These are phyloP conservation scores for Chrysolina haemoptera DNA, from an alignment of 2,888 invertebrate genomes.

Conservation along the genomic window DNA sequence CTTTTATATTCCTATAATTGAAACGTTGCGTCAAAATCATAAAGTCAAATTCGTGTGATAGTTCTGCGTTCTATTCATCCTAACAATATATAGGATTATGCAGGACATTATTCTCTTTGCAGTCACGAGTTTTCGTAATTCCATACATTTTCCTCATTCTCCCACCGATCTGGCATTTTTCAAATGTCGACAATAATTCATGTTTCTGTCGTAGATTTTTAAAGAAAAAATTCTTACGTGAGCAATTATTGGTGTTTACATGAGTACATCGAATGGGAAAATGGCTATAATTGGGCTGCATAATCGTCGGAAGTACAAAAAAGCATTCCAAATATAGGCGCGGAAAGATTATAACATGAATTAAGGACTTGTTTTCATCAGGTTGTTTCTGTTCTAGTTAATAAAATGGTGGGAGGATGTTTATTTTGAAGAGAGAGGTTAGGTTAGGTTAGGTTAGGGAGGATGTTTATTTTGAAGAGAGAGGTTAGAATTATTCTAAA, in stretches of 20 bases:
- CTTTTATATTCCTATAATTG: too few species aligned
- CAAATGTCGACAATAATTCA: slow-evolving; percentile 34
- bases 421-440: too few species aligned
- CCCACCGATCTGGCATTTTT: slow-evolving; percentile 25
- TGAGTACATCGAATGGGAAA: slow-evolving; percentile 33
- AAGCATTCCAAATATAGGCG: not conserved
- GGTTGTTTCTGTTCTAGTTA: too few species aligned
- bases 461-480: too few species aligned
- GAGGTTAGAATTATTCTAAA: too few species aligned
- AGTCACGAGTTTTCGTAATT: slow-evolving; percentile 38
- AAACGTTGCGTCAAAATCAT: not conserved
- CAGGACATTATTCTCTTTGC: slow-evolving; percentile 20
- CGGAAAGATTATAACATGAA: not conserved
- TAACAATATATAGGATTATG: slow-evolving; percentile 1
- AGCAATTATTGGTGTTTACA: slow-evolving; percentile 43
- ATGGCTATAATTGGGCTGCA: slow-evolving; percentile 33
- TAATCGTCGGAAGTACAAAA: not conserved
- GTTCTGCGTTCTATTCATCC: not conserved
- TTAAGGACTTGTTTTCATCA: too few species aligned
- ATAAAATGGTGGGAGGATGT: too few species aligned
- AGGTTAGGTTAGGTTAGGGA: too few species aligned
- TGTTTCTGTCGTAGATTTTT: slow-evolving; percentile 34
- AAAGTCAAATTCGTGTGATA: not conserved
- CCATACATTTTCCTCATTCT: slow-evolving; percentile 25
- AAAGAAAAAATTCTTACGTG: slow-evolving; percentile 55